Evolutionary conservation across 2,113 vertebrate genomes (phyloP).

Genomic region (Pelmatolapia mariae): DNA sequence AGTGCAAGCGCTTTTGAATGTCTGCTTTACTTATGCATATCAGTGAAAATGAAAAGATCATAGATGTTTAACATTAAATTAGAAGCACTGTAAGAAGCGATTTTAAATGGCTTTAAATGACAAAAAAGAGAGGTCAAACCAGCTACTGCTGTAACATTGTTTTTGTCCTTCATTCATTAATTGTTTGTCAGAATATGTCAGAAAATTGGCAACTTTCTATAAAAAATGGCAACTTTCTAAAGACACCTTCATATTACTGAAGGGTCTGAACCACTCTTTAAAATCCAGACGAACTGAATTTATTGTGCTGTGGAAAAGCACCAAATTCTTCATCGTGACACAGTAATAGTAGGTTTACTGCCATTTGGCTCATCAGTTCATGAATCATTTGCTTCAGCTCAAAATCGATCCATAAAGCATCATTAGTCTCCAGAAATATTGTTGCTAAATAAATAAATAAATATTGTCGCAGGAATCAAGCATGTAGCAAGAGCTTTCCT

Average conservation of each 20-base stretch:
- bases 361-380: not conserved
- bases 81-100: fast-evolving
- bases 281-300: not conserved
- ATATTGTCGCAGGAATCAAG: not conserved
- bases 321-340: not conserved
- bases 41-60: not conserved
- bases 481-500: not conserved
- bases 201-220: not conserved
- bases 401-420: not conserved
- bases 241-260: not conserved
- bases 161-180: not conserved
- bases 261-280: not conserved
- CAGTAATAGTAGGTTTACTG: not conserved
- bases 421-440: not conserved
- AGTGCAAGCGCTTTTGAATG: not conserved
- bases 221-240: not conserved
- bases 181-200: not conserved
- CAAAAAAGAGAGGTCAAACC: not conserved
- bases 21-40: not conserved
- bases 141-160: not conserved
- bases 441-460: not conserved
- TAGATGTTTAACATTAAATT: not conserved
- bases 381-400: not conserved
- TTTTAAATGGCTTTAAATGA: not conserved
- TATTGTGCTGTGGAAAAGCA: not conserved